Percentiles rank a stretch among this genome's conserved stretches.
Evolutionary conservation across 2,797 vertebrate species (phyloP).

Genomic region (Geotrypetes seraphini): DNA sequence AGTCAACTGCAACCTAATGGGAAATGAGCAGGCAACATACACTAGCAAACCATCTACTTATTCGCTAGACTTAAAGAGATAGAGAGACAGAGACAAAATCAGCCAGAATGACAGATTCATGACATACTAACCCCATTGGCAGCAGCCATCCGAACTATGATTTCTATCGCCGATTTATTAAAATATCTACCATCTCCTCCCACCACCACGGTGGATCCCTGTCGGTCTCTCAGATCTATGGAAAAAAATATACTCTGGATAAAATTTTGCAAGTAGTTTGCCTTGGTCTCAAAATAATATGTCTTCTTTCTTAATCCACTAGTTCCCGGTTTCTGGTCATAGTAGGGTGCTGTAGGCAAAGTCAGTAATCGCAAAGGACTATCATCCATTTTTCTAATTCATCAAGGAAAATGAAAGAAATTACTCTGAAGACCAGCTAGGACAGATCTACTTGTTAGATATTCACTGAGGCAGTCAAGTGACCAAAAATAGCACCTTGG

Average conservation of each 20-base stretch:
- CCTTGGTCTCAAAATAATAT: constrained; percentile 70
- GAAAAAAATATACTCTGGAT: constrained; percentile 90
- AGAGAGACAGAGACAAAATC: too few relatives aligned
- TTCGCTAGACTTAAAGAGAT: too few relatives aligned
- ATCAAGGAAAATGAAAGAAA: constrained; percentile 12
- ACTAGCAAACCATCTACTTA: too few relatives aligned
- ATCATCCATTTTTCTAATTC: constrained; percentile 61
- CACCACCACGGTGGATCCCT: constrained; percentile 84
- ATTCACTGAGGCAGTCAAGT: constrained; percentile 32
- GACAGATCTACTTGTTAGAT: constrained; percentile 50
- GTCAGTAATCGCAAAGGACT: constrained; percentile 75
- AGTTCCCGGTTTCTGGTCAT: constrained; percentile 78
- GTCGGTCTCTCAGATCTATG: constrained; percentile 88
- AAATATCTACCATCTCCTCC: constrained; percentile 93
- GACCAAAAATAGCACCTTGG: constrained; percentile 64
- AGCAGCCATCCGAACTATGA: constrained; percentile 91
- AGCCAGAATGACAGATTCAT: constrained; percentile 12
- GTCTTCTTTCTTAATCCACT: constrained; percentile 78
- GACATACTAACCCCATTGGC: constrained; percentile 94
- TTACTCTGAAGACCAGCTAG: constrained; percentile 23
- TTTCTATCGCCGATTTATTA: constrained; percentile 75
- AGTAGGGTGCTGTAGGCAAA: constrained; percentile 74
- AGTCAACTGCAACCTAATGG: too few relatives aligned
- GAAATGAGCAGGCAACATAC: too few relatives aligned
- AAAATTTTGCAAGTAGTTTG: constrained; percentile 88